phyloP scores from a whole-genome alignment of 2,888 invertebrate species.

The Augochlorella aurata region DNA sequence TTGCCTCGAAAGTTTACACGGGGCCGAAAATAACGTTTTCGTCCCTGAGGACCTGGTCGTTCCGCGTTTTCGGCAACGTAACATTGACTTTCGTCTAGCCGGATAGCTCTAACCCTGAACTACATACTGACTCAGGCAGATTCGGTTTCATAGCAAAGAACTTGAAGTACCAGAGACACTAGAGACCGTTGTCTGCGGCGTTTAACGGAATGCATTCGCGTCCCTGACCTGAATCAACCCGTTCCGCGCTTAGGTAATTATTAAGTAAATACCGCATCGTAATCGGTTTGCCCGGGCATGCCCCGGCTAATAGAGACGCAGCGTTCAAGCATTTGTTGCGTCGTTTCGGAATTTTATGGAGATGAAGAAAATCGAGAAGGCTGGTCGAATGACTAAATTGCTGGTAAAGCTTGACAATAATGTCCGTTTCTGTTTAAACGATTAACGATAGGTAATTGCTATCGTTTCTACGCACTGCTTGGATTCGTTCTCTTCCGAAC shows the following conservation, averaged over 20 bases:
- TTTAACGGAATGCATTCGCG: constrained; percentile 39
- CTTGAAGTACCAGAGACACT: constrained; percentile 48
- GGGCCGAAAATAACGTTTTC: constrained; percentile 34
- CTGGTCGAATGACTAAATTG: no score
- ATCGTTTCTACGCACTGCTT: no score
- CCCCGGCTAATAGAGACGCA: not conserved
- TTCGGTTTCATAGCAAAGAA: constrained; percentile 57
- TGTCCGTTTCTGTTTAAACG: no score
- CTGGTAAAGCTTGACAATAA: no score
- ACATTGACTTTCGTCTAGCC: constrained; percentile 47
- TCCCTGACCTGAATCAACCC: constrained; percentile 48
- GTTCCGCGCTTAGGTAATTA: constrained; percentile 27
- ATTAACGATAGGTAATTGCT: no score
- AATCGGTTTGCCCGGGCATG: not conserved
- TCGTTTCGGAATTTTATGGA: not conserved
- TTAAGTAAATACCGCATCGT: constrained; percentile 16
- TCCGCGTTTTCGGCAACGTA: constrained; percentile 18
- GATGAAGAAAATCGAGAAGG: not conserved
- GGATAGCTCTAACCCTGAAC: constrained; percentile 59
- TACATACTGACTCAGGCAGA: constrained; percentile 45
- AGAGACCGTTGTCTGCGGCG: constrained; percentile 30
- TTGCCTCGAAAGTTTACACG: constrained; percentile 24
- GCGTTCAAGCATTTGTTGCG: not conserved
- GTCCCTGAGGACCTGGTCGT: constrained; percentile 20
- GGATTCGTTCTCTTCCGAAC: no score